Evolutionary conservation across 2,888 invertebrate genomes (phyloP), one percentile per base, ranked within the genome.

Genomic region (Eubasilissa splendida): DNA sequence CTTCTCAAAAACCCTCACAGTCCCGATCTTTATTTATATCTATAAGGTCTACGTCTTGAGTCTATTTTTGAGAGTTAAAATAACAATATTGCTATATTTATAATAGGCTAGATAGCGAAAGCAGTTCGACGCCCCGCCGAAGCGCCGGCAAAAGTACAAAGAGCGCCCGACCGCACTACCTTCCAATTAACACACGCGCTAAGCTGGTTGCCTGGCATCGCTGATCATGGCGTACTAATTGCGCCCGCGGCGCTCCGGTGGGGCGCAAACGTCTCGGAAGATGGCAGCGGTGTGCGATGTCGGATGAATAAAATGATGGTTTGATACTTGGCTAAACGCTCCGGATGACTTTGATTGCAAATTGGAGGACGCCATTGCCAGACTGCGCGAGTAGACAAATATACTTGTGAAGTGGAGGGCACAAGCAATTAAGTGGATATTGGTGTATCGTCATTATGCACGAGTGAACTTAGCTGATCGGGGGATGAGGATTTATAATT

Each of bases 161-260:
- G 66, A 56, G 80, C 75, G 76, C 80, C 80, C 75, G 70, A 76
- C 80, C 31, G 14, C 56, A 73, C 71, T 73, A 56, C 71, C 76
- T 58, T 75, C 80, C 78, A 80, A 82, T 82, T 82, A 82, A 65
- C 82, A 76, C 71, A 76, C 68, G 80, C 75, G 82, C 52, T 56
- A 7, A 52, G 42, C 58, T 77, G 78, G 63, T 82, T 82, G 80
- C 82, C 71, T 80, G 42, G 60, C 31, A 22, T 52, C 52, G 52
- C 53, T 56, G 50, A 76, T 76, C 70, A 75, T 76, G 82, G 82
- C 77, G 82, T 54, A 56, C 70, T 75, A 77, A 79, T 80, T 80
- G 81, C 50, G 79, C 80, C 78, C 71, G 76, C 65, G 80, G 80
- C 80, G 9, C 58, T 50, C 65, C 75, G 31, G 31, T 53, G 77